These are phyloP conservation scores for Heteronetta atricapilla DNA, from an alignment of 2,113 vertebrate genomes.

Conservation along the genomic window DNA sequence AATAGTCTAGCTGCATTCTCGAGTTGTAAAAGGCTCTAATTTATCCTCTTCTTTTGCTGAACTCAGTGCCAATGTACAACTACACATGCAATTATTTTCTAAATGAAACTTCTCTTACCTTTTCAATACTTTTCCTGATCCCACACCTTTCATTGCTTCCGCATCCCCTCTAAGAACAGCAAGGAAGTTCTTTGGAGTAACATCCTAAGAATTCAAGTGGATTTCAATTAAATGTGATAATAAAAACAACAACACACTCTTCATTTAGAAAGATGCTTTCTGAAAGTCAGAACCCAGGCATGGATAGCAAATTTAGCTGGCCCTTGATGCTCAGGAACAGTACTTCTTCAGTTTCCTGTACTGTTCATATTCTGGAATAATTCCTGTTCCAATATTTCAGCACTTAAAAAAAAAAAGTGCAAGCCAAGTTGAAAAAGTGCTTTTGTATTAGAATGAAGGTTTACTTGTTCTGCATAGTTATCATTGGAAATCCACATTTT, in stretches of 20 bases:
- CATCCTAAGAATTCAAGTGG: conserved; percentile 76
- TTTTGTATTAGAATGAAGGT: not conserved
- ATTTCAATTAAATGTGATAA: not conserved
- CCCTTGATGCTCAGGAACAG: not conserved
- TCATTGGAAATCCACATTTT: not conserved
- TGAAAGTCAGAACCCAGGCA: not conserved
- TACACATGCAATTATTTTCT: not conserved
- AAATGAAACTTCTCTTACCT: conserved; percentile 77
- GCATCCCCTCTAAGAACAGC: conserved; percentile 89
- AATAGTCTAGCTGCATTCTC: not conserved
- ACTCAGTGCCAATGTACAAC: not conserved
- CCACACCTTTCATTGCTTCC: conserved; percentile 80
- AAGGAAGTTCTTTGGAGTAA: conserved; percentile 93
- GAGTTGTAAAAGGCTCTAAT: not conserved
- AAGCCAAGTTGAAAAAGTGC: not conserved
- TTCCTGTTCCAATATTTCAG: not conserved
- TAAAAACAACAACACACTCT: not conserved
- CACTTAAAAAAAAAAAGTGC: not conserved
- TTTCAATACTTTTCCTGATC: conserved; percentile 92
- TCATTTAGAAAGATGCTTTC: not conserved
- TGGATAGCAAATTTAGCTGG: not conserved
- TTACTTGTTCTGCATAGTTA: not conserved
- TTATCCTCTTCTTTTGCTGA: not conserved
- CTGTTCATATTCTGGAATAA: not conserved
- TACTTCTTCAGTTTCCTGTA: not conserved